Percentiles rank a stretch among this genome's conserved stretches.
phyloP scores from a whole-genome alignment of 2,797 vertebrate genomes.

The Aulostomus chinensis region DNA sequence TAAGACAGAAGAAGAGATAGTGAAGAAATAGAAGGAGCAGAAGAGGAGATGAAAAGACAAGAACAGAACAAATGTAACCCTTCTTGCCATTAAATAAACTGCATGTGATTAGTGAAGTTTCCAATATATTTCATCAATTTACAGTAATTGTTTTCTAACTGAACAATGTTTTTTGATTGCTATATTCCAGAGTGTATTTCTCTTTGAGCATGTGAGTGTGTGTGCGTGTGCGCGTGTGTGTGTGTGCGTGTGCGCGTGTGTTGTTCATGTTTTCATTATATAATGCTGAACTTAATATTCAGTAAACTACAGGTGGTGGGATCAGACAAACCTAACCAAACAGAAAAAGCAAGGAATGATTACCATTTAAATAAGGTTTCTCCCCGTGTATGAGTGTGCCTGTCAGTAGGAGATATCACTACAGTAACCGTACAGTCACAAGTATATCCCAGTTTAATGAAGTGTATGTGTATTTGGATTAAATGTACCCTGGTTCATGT shows the following conservation, averaged over 20 bases:
- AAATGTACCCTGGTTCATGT: too few relatives aligned
- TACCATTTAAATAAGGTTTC: slow-evolving; percentile 78
- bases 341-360: slow-evolving; percentile 69
- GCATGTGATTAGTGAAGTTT: too few relatives aligned
- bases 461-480: too few relatives aligned
- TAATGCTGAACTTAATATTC: slow-evolving; percentile 55
- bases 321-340: slow-evolving; percentile 69
- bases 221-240: slow-evolving; percentile 2
- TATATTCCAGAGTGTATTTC: too few relatives aligned
- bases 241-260: slow-evolving; percentile 3
- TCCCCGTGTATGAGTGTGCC: slow-evolving; percentile 12
- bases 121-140: too few relatives aligned
- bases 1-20: slow-evolving; percentile 14
- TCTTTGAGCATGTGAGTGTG: slow-evolving; percentile 24
- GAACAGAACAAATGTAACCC: slow-evolving; percentile 30
- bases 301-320: slow-evolving; percentile 71
- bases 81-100: slow-evolving; percentile 43
- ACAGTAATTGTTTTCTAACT: too few relatives aligned
- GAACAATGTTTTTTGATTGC: slow-evolving; percentile 56
- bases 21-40: slow-evolving; percentile 10
- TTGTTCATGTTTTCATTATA: slow-evolving; percentile 35
- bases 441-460: too few relatives aligned
- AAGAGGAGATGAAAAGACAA: slow-evolving; percentile 30
- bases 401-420: background rate
- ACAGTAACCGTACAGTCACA: background rate